Base-by-base conservation (phyloP, 2,888 invertebrate species). In the Fragum fragum region DNA sequence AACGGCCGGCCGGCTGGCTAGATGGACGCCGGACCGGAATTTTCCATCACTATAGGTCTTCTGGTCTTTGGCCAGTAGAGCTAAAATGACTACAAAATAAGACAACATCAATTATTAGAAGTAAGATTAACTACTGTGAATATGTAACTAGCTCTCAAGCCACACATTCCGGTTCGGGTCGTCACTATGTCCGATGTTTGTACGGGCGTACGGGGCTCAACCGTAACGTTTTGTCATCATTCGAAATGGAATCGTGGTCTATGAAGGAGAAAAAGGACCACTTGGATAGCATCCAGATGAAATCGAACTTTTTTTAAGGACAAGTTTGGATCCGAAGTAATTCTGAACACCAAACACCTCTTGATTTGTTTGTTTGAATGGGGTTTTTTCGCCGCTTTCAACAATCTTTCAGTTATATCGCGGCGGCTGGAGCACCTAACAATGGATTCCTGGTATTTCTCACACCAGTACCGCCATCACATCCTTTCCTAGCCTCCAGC, bases 181-280 rank as follows among this genome's bases (percentile, higher is more conserved):
- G 93, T 92, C 77, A 81, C 78, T 16, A 90, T 93, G 88, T 69
- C 59, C 6, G 80, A 92, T 71, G 81, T 81, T 3, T 88, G 90
- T n/a, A 90, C 89, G 36, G 32, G 47, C 70, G 3, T 93, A 92
- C 68, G 91, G 90, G 0, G 92, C 83, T 1, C 57, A 88, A 29
- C 90, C 81, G 57, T 92, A 93, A 55, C 79, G 92, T 16, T 83
- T 93, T 28, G 91, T 90, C 73, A 86, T 92, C 47, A 73, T 92
- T n/a, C 66, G 81, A 28, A 73, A 91, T 68, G 89, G 84, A 14
- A 75, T 87, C 0, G 76, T 92, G 21, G 88, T 86, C 16, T 92
- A 90, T 59, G 82, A 83, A 29, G 91, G 92, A 0, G 83, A 85
- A 11, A 75, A 85, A 14, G 92, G 92, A 0, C 92, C 92, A 2